Evolutionary conservation across 37 sponge, comb jelly and placozoan genomes (phyloP).

Genomic region (Dysidea cf. avara): DNA sequence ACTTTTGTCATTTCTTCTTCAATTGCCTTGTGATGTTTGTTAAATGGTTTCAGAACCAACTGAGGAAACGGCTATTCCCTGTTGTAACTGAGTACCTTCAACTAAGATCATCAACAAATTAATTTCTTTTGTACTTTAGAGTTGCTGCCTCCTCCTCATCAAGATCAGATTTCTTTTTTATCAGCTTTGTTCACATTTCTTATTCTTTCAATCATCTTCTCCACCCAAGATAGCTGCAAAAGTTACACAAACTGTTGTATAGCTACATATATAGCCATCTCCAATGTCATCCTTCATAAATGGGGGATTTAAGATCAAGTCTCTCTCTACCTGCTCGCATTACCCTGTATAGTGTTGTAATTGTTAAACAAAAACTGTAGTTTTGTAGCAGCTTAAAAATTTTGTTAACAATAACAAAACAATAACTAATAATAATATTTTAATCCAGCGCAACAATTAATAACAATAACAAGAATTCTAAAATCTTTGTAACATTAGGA

Average conservation of each 20-base stretch:
- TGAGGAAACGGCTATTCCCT: background rate
- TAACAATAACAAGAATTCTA: no score
- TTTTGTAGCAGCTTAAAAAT: no score
- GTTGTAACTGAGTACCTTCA: slow-evolving; percentile 6
- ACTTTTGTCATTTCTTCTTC: slow-evolving; percentile 23
- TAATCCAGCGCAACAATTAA: no score
- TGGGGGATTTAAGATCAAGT: slow-evolving; percentile 38
- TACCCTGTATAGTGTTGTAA: no score
- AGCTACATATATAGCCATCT: slow-evolving; percentile 42
- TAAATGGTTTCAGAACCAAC: slow-evolving; percentile 18
- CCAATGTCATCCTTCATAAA: slow-evolving; percentile 49
- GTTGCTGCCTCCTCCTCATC: background rate
- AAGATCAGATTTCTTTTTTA: background rate
- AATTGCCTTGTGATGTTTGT: slow-evolving; percentile 16
- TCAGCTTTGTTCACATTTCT: slow-evolving; percentile 8
- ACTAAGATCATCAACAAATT: background rate
- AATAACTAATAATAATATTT: no score
- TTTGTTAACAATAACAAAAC: no score
- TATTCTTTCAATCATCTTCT: slow-evolving; percentile 33
- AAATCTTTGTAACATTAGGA: no score
- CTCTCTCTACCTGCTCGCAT: slow-evolving; percentile 6
- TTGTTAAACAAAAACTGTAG: no score
- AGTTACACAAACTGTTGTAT: no score
- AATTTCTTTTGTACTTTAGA: background rate
- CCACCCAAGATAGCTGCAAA: slow-evolving; percentile 40